Evolutionary conservation across 2,888 invertebrate species (phyloP).

Genomic region (Endomychus coccineus): DNA sequence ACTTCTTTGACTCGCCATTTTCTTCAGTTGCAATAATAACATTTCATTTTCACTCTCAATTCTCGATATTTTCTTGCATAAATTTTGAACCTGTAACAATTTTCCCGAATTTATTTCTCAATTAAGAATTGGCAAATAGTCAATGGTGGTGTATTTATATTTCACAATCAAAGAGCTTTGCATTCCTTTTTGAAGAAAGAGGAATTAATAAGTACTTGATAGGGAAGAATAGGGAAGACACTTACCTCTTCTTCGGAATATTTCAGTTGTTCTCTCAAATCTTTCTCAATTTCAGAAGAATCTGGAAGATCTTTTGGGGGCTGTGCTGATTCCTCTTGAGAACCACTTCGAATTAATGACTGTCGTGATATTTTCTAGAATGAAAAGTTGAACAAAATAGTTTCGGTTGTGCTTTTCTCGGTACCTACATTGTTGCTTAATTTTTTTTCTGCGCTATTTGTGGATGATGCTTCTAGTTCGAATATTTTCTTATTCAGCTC

Average conservation of each 20-base stretch:
- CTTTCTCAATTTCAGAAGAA: conserved; percentile 87
- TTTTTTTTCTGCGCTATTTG: conserved; percentile 13
- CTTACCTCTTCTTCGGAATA: conserved; percentile 88
- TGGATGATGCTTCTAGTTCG: conserved; percentile 31
- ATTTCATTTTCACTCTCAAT: conserved; percentile 97
- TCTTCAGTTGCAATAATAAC: conserved; percentile 89
- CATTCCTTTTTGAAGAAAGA: conserved; percentile 8
- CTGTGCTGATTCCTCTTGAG: conserved; percentile 70
- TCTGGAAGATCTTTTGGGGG: conserved; percentile 79
- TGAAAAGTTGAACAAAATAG: conserved; percentile 9
- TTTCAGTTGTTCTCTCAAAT: conserved; percentile 83
- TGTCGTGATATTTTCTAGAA: conserved; percentile 63
- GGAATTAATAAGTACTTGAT: not conserved
- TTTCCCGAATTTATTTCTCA: conserved; percentile 1
- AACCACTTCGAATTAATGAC: conserved; percentile 68
- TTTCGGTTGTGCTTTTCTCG: too few relatives aligned
- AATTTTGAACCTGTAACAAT: conserved; percentile 68
- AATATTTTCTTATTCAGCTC: conserved; percentile 54
- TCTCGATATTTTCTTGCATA: conserved; percentile 82
- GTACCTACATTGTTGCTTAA: conserved; percentile 1
- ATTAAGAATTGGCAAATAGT: too few relatives aligned
- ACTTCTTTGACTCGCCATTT: conserved; percentile 83
- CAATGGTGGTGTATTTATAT: too few relatives aligned
- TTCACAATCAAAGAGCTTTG: too few relatives aligned
- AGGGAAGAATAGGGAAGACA: too few relatives aligned